Conservation (phyloP, 2,113 vertebrate species). For the Numida meleagris region DNA sequence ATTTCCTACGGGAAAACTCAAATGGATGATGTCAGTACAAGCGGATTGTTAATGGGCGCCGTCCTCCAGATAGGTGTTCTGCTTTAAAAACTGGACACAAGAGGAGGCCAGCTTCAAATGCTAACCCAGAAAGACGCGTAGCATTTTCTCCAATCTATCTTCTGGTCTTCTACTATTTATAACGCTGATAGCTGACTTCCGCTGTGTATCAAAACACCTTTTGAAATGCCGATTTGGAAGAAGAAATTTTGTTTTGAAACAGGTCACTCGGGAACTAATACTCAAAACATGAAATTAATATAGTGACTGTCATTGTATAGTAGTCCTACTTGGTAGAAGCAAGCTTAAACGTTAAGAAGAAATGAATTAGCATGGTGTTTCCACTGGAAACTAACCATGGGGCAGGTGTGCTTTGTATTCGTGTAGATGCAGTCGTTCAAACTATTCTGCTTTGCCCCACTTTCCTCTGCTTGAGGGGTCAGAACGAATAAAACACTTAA, state of each 20-base stretch:
- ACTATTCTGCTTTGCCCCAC: not conserved
- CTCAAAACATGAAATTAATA: not conserved
- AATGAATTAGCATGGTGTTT: not conserved
- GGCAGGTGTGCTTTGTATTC: fast-evolving
- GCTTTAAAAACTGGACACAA: not conserved
- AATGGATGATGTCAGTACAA: not conserved
- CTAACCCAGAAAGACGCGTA: not conserved
- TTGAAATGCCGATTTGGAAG: not conserved
- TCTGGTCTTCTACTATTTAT: not conserved
- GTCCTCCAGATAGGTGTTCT: not conserved
- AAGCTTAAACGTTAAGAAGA: not conserved
- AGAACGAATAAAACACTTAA: not conserved
- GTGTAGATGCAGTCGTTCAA: fast-evolving
- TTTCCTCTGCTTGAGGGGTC: not conserved
- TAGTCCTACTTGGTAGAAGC: not conserved
- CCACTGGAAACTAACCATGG: fast-evolving
- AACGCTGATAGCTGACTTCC: not conserved
- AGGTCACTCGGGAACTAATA: not conserved
- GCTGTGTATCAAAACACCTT: not conserved
- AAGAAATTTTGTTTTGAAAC: not conserved
- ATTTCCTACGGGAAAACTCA: not conserved
- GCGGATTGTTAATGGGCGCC: not conserved
- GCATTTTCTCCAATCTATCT: not conserved
- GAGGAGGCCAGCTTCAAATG: not conserved
- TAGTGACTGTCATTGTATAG: not conserved